A percentile compares a stretch with the other conserved stretches of the same genome.
Evolutionary conservation across 2,113 vertebrate genomes (phyloP).

Genomic region (Galbula dea): DNA sequence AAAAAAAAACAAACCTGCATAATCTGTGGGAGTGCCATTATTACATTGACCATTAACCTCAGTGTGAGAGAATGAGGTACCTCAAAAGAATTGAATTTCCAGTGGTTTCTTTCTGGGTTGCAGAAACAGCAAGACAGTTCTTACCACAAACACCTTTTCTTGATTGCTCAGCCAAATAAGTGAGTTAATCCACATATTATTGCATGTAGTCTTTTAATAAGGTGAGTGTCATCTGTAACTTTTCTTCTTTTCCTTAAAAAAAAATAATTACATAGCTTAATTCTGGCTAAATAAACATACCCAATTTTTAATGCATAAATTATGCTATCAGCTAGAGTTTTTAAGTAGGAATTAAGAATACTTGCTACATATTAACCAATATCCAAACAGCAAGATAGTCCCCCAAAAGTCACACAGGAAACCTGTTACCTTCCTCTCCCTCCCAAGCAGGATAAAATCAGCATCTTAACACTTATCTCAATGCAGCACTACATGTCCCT

Average conservation of each 20-base stretch:
- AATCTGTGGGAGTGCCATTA: not conserved
- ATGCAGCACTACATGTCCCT: not conserved
- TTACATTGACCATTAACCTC: not conserved
- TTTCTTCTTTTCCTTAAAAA: not conserved
- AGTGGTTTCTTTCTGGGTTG: not conserved
- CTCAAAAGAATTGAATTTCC: not conserved
- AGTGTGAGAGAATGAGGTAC: not conserved
- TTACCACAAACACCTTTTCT: not conserved
- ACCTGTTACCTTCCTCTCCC: not conserved
- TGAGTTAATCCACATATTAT: not conserved
- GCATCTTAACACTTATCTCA: accelerated
- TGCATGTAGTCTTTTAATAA: not conserved
- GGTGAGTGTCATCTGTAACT: not conserved
- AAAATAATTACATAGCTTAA: not conserved
- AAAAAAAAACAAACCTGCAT: not conserved
- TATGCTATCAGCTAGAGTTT: not conserved
- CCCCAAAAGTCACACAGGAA: not conserved
- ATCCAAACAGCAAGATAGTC: not conserved
- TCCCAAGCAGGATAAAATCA: not conserved
- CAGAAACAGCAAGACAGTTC: not conserved
- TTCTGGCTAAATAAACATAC: not conserved
- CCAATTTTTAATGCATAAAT: not conserved
- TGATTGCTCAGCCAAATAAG: not conserved
- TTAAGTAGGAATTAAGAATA: not conserved
- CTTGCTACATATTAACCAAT: not conserved